Percentiles rank a stretch among this genome's conserved stretches.
Conservation (phyloP, 2,888 invertebrate genomes). For the Carterocephalus palaemon region DNA sequence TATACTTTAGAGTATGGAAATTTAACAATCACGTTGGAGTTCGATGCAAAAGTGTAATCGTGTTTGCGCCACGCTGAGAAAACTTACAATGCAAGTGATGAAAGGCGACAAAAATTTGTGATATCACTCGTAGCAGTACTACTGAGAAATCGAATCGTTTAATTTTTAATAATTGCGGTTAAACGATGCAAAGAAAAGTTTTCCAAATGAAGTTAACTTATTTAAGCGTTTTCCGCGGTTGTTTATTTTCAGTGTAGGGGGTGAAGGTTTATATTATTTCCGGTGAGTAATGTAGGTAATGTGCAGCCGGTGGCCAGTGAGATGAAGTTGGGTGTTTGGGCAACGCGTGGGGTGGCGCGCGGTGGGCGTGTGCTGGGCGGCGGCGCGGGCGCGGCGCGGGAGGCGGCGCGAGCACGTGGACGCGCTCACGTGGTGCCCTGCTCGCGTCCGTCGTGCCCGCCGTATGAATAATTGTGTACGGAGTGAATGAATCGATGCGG, state of each 20-base stretch:
- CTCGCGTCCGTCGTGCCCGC: conserved; percentile 64
- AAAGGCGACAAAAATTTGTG: conserved; percentile 1
- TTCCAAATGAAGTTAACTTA: too few relatives aligned
- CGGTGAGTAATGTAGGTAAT: too few relatives aligned
- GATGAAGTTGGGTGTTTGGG: conserved; percentile 20
- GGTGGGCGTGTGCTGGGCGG: conserved; percentile 43
- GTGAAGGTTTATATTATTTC: too few relatives aligned
- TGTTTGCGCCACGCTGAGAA: conserved; percentile 20
- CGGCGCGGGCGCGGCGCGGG: conserved; percentile 41
- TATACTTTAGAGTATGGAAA: conserved; percentile 24
- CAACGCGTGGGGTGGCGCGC: conserved; percentile 33
- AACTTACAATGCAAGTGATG: conserved; percentile 9
- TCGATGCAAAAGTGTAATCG: conserved; percentile 5
- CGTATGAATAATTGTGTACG: conserved; percentile 77
- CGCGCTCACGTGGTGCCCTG: conserved; percentile 71
- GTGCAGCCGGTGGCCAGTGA: too few relatives aligned
- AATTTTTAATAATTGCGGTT: too few relatives aligned
- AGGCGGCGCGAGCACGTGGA: conserved; percentile 66
- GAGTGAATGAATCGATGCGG: conserved; percentile 78
- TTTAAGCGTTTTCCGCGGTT: too few relatives aligned
- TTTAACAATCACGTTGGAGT: conserved; percentile 23
- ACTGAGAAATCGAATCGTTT: too few relatives aligned
- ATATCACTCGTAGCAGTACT: not conserved
- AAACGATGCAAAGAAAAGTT: too few relatives aligned
- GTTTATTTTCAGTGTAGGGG: too few relatives aligned